Percentiles rank a stretch among this genome's conserved stretches.
Conservation (phyloP, 2,797 vertebrate species). For the Chromis chromis region DNA sequence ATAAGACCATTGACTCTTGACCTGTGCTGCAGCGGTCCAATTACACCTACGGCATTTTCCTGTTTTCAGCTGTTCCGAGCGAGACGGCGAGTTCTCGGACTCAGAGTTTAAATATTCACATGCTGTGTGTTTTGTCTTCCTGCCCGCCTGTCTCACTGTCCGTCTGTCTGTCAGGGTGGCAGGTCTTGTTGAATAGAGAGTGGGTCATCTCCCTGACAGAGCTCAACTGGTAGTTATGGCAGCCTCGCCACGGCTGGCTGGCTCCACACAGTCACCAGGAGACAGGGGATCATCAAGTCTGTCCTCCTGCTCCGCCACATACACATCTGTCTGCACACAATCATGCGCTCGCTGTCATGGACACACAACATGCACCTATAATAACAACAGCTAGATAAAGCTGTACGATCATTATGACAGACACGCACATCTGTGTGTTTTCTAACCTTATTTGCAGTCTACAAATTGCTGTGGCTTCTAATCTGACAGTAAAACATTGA, state of each 20-base stretch:
- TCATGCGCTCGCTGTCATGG: slow-evolving; percentile 15
- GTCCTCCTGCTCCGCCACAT: slow-evolving; percentile 58
- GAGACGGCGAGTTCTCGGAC: slow-evolving; percentile 41
- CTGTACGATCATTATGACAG: slow-evolving; percentile 41
- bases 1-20: slow-evolving; percentile 78
- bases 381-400: slow-evolving; percentile 44
- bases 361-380: slow-evolving; percentile 52
- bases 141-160: slow-evolving; percentile 52
- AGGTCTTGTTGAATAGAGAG: slow-evolving; percentile 78
- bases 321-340: slow-evolving; percentile 23
- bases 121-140: slow-evolving; percentile 65
- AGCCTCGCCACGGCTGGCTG: slow-evolving; percentile 80
- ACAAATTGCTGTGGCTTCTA: not conserved
- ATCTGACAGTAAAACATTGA: not conserved
- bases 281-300: slow-evolving; percentile 78
- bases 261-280: slow-evolving; percentile 76
- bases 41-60: slow-evolving; percentile 74
- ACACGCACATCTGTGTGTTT: slow-evolving; percentile 17
- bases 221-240: slow-evolving; percentile 83
- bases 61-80: slow-evolving; percentile 56
- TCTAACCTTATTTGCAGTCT: not conserved
- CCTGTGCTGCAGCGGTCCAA: slow-evolving; percentile 70
- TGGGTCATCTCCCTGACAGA: slow-evolving; percentile 83
- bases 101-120: slow-evolving; percentile 71
- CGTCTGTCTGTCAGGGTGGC: slow-evolving; percentile 72